Base-by-base conservation (phyloP, 2,888 invertebrate species). In the Onthophagus sagittarius region DNA sequence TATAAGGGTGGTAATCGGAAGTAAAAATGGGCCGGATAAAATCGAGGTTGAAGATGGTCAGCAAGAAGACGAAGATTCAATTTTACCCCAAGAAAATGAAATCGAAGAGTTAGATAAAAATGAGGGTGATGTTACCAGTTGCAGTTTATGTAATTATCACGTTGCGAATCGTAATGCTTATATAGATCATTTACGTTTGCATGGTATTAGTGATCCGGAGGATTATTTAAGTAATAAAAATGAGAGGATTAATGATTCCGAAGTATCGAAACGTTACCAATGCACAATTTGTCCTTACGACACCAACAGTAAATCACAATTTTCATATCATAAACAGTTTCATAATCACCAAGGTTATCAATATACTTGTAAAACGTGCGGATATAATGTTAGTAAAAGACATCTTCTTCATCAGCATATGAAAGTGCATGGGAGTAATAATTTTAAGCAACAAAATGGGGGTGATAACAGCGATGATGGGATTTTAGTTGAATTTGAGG, bases 271-370 rank as follows among this genome's bases (percentile, higher is more conserved):
- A 81, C 89, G 93, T 75, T 94, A 94, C 83, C 90, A 90, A 81
- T 96, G 96, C 82, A 88, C 89, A 4, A 90, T 91, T 72, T 96
- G 96, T 83, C 95, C 96, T 0, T 95, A 94, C 82, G 92, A 93
- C 77, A 94, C 94, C 62, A 94, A 94, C 82, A 94, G 93, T 83
- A 94, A 94, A 83, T 94, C 94, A 31, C 95, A 95, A 84, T 94
- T 91, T 84, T 89, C 93, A 82, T 94, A 95, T 82, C 96, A 96
- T 82, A 94, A 94, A 81, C 94, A 95, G 81, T 93, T 95, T 82
- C 96, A 96, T 82, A 88, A 91, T 62, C 90, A 91, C 0, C 88
- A 91, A 71, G 90, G 90, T 65, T 91, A 92, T 0, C 91, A 91
- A n/a, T 93, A 92, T 84, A 93, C 93, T 83, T 96, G 96, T 82